These are phyloP conservation scores for Notodonta dromedarius DNA, from an alignment of 2,888 invertebrate species.

Conservation along the genomic window DNA sequence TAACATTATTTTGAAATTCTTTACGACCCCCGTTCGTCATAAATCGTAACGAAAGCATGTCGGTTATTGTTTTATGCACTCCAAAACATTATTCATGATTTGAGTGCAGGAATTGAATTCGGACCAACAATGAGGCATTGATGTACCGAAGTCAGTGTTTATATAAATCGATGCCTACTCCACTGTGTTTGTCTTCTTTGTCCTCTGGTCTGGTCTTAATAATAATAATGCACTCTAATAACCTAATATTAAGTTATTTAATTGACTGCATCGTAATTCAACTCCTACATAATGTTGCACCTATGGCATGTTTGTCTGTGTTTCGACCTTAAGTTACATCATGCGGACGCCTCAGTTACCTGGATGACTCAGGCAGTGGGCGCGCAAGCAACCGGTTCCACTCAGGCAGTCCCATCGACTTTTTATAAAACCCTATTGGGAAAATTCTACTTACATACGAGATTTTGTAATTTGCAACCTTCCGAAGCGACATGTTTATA, in stretches of 20 bases:
- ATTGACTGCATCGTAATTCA: conserved; percentile 29
- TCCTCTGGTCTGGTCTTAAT: background rate
- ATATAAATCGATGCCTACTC: background rate
- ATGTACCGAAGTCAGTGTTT: conserved; percentile 14
- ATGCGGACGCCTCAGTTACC: conserved; percentile 32
- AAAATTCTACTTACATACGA: conserved; percentile 26
- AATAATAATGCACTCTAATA: background rate
- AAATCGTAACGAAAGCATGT: conserved; percentile 18
- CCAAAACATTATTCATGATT: conserved; percentile 25
- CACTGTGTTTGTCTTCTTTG: background rate
- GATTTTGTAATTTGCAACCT: conserved; percentile 25
- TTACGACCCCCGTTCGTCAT: conserved; percentile 15
- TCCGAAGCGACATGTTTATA: background rate
- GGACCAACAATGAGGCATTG: conserved; percentile 26
- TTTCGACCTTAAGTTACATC: conserved; percentile 47
- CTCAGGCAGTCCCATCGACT: conserved; percentile 15
- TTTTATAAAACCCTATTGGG: conserved; percentile 33
- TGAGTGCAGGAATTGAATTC: conserved; percentile 11
- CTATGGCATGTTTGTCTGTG: conserved; percentile 2
- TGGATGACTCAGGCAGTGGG: conserved; percentile 48
- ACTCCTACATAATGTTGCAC: conserved; percentile 26
- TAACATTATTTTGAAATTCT: background rate
- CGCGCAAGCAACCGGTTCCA: conserved; percentile 44
- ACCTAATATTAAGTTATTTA: conserved; percentile 22
- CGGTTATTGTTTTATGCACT: conserved; percentile 29